A percentile compares a stretch with the other conserved stretches of the same genome.
Conservation (phyloP, 1,140 invertebrate species). For the Andricus grossulariae region DNA sequence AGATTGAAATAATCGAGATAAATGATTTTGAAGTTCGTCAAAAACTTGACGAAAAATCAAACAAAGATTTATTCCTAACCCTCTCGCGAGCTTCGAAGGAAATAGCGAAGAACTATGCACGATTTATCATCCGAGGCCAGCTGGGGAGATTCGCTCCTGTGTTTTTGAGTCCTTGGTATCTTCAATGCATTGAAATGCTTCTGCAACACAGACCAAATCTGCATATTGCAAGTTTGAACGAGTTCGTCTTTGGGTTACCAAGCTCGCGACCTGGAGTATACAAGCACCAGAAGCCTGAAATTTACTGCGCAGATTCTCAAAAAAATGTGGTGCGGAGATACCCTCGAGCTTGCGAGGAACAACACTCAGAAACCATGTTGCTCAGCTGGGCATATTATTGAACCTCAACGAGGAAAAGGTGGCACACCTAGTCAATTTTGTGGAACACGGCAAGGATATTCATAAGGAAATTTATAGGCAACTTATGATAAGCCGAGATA, state of each 20-base stretch:
- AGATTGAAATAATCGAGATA: constrained; percentile 13
- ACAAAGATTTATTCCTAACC: constrained; percentile 6
- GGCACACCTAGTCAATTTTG: constrained; percentile 36
- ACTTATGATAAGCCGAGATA: constrained; percentile 24
- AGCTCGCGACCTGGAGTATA: neutral
- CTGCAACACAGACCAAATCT: neutral
- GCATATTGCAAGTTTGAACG: constrained; percentile 35
- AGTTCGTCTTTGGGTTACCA: constrained; percentile 41
- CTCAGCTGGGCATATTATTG: constrained; percentile 26
- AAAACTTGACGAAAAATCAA: neutral
- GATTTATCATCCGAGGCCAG: constrained; percentile 28
- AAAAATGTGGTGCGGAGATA: constrained; percentile 20
- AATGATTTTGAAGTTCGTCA: constrained; percentile 31
- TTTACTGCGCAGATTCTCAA: constrained; percentile 33
- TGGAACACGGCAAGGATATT: neutral
- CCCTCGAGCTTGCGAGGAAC: constrained; percentile 38
- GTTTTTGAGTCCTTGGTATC: constrained; percentile 35
- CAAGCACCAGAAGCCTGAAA: constrained; percentile 23
- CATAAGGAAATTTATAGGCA: neutral
- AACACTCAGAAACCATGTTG: constrained; percentile 40
- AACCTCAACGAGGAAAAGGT: constrained; percentile 33
- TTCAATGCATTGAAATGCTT: neutral
- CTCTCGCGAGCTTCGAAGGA: constrained; percentile 12
- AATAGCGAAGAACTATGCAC: constrained; percentile 33
- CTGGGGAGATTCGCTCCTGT: constrained; percentile 29